These are phyloP conservation scores for Blera fallax DNA, from an alignment of 2,888 invertebrate species.

Conservation along the genomic window DNA sequence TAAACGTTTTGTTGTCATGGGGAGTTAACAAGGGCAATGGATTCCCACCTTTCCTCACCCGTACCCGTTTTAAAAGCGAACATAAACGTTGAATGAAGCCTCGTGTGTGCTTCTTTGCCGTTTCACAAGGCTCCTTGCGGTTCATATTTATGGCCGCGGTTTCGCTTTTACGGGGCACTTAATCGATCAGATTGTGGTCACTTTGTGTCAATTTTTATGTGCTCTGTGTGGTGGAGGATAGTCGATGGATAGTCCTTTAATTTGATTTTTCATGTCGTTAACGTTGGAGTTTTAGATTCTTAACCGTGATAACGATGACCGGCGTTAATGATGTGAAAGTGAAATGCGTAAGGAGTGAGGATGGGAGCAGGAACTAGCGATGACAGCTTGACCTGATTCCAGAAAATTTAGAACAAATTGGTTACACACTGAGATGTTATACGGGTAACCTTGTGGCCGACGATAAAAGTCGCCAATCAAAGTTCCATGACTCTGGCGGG, in stretches of 20 bases:
- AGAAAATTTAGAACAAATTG: constrained; percentile 50
- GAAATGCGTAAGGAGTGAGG: constrained; percentile 19
- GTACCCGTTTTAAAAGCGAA: constrained; percentile 42
- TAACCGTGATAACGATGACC: constrained; percentile 46
- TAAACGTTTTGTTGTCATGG: constrained; percentile 40
- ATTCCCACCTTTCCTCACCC: constrained; percentile 7
- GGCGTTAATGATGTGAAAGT: constrained; percentile 57
- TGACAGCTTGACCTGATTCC: constrained; percentile 65
- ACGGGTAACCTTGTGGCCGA: constrained; percentile 18
- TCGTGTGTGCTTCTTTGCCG: constrained; percentile 56
- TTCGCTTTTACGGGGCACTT: constrained; percentile 66
- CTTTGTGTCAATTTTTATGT: constrained; percentile 58
- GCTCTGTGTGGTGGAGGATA: background rate
- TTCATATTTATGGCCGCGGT: constrained; percentile 63
- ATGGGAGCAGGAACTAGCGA: background rate
- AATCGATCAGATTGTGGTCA: constrained; percentile 72
- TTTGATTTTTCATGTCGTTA: constrained; percentile 59
- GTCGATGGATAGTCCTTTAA: constrained; percentile 59
- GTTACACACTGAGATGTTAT: constrained; percentile 29
- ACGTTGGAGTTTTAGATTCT: constrained; percentile 51
- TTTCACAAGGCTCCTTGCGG: constrained; percentile 44
- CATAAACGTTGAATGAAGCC: constrained; percentile 25
- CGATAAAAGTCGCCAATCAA: constrained; percentile 15
- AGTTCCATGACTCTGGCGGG: constrained; percentile 22
- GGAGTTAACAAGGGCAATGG: constrained; percentile 29